Evolutionary conservation across 2,113 vertebrate genomes (phyloP), one percentile per base, ranked within the genome.

Genomic region (Hyperopisus bebe): DNA sequence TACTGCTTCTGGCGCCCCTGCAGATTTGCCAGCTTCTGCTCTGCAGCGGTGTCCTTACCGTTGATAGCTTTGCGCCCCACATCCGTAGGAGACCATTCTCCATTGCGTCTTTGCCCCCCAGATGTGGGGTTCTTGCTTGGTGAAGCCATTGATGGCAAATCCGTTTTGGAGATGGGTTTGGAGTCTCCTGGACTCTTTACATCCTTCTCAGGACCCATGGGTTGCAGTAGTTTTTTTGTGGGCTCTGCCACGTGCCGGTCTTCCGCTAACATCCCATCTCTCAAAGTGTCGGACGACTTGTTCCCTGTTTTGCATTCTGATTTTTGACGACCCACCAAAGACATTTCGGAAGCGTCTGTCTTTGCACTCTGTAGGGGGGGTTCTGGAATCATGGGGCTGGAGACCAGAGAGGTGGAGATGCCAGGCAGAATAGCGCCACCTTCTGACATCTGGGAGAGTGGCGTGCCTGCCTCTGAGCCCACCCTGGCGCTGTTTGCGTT

Each of bases 21-120:
- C 50, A 86, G 83, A 3, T 21, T 94, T 94, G 1, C 89, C 94
- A 92, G 95, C 95, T 94, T 84, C 93, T 93, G 96, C 95, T 93
- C 92, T 93, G 5, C 92, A 93, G 31, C 87, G 88, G 90, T 88
- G 90, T 0, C 11, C 62, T 19, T 51, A 88, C 21, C 27, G 88
- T 90, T 90, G 86, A 88, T 88, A 9, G 91, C 91, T 50, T 91
- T 92, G 84, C 93, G 89, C 11, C 91, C 92, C 92, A 94, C 89
- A 91, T 92, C 92, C 82, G 89, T 92, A 1, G 89, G 70, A 44
- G 44, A 47, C 46, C 48, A 92, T 19, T 80, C 91, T 50, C 87
- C 19, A 53, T 58, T 90, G 62, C 90, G 89, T 62, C 94, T 94
- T 80, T 92, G 94, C 86, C 88, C 86, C 48, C 91, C 93, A 0